Base-by-base conservation (phyloP, 1,140 invertebrate genomes). In the Hylaeus volcanicus region DNA sequence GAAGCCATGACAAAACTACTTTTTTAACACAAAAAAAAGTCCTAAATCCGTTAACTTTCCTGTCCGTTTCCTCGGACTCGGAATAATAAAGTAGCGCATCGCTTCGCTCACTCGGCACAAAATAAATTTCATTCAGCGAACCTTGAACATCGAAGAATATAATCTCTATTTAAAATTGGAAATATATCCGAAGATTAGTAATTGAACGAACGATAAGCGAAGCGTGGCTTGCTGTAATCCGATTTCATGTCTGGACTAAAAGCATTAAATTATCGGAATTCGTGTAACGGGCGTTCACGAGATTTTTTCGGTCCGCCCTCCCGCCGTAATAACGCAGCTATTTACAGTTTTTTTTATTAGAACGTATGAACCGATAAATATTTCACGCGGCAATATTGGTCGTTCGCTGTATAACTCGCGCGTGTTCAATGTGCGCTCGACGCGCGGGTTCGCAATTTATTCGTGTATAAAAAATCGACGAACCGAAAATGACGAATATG, bases 301-400 rank as follows among this genome's bases (percentile, higher is more conserved):
- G 8, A 41, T 63, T 61, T 9, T 8, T 63, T 41, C 26, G 26
- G 26, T 63, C 8, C 26, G 9, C 11, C 11, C 9, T 12, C 11
- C 11, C 37, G 8, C 37, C 11, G 60, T 12, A 63, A 63, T 39
- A 39, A 12, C 1, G 8, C 9, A 3, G 26, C 8, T 63, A 12
- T 12, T 63, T 39, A 37, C 26, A 63, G 12, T 63, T 63, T 41
- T 63, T 41, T 41, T 63, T 63, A 63, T 63, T 63, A 63, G 60
- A 63, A 63, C 8, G 60, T 63, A 63, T 63, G 11, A 26, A 63
- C n/a, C 56, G n/a, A 41, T 63, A 63, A 63, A 37, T 63, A 11
- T 63, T 63, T 14, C 9, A 9, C 11, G 37, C 26, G 60, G 37
- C 37, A 5, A 9, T 63, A 63, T 41, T 39, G 26, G 37, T 4